These are phyloP conservation scores for Monopterus albus DNA, from an alignment of 2,113 vertebrate species.

Conservation along the genomic window DNA sequence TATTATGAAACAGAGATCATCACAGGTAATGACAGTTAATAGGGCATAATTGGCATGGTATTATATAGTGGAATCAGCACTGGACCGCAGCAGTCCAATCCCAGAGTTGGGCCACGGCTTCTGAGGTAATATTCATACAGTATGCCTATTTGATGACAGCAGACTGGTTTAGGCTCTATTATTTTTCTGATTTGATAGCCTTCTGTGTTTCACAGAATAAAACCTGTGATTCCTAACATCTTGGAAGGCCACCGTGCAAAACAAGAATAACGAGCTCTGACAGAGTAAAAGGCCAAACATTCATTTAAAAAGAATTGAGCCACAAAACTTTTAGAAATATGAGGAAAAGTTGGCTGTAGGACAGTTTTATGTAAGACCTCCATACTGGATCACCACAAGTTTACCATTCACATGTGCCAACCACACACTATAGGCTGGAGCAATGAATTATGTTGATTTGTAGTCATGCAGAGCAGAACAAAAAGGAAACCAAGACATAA, in stretches of 20 bases:
- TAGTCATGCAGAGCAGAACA: conserved; percentile 24
- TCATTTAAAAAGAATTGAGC: background rate
- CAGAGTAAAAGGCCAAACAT: background rate
- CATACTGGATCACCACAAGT: conserved; percentile 12
- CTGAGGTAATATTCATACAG: conserved; percentile 23
- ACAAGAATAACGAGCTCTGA: conserved; percentile 4
- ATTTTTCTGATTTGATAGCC: conserved; percentile 16
- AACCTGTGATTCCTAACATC: background rate
- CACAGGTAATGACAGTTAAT: conserved; percentile 67
- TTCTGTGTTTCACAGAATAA: conserved; percentile 12
- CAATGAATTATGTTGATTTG: conserved; percentile 34
- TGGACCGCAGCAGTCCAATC: conserved; percentile 39
- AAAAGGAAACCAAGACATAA: conserved; percentile 25
- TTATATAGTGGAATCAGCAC: conserved; percentile 53
- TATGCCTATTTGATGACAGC: conserved; percentile 25
- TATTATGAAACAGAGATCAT: conserved; percentile 48
- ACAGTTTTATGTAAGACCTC: conserved; percentile 38
- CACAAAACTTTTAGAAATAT: background rate
- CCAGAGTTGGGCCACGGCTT: conserved; percentile 5
- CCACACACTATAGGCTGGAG: conserved; percentile 28
- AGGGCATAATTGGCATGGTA: conserved; percentile 47
- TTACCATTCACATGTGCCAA: conserved; percentile 39
- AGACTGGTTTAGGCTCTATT: conserved; percentile 9
- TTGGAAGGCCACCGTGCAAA: conserved; percentile 8
- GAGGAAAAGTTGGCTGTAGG: conserved; percentile 8